phyloP scores from a whole-genome alignment of 2,888 invertebrate species.

The Dryococelus australis region DNA sequence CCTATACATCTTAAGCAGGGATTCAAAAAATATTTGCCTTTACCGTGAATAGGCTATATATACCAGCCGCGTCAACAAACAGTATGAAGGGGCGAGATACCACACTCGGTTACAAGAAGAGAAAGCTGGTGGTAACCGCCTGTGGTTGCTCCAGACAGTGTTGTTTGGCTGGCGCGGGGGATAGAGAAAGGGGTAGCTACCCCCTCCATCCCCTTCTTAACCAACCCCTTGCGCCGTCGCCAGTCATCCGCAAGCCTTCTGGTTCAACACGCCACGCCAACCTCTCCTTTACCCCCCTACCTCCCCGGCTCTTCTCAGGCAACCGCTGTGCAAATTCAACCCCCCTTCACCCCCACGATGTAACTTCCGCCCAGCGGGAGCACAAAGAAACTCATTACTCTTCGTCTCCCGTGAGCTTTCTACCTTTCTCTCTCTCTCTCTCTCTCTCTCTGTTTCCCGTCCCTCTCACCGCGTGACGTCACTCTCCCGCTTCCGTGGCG shows the following conservation, averaged over 20 bases:
- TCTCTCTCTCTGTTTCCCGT: neutral
- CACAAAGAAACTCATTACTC: constrained; percentile 16
- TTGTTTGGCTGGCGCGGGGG: neutral
- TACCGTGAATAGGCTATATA: no score
- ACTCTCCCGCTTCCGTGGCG: neutral
- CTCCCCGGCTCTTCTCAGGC: no score
- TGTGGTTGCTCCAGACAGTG: neutral
- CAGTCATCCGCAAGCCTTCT: no score
- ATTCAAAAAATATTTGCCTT: no score
- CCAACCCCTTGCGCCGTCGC: no score
- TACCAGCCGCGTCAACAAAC: neutral
- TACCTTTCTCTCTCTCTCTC: neutral
- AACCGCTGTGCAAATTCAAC: neutral
- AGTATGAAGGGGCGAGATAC: neutral
- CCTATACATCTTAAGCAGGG: no score
- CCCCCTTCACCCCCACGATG: neutral
- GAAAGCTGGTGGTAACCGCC: neutral
- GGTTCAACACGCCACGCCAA: neutral
- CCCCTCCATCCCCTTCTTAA: neutral
- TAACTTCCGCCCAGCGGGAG: neutral
- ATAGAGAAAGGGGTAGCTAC: neutral
- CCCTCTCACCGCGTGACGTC: neutral
- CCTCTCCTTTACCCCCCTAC: neutral
- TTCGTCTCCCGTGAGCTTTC: neutral
- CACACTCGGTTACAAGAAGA: neutral